Evolutionary conservation across 2,888 invertebrate genomes (phyloP), one percentile per base, ranked within the genome.

Genomic region (Lamellibrachia satsuma): DNA sequence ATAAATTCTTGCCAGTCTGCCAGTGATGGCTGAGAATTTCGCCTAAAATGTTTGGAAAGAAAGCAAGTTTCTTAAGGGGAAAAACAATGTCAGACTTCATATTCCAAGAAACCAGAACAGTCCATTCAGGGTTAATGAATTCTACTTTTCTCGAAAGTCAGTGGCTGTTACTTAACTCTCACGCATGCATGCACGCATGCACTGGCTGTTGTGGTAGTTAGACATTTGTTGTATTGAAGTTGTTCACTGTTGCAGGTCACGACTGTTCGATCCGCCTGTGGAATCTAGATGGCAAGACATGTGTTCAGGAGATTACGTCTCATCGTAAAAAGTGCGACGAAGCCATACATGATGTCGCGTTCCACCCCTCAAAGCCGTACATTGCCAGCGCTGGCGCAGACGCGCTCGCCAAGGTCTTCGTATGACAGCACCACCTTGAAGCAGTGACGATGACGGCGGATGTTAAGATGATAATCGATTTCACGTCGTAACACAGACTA

Each of bases 271-370:
- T 97, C 93, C 96, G 97, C 92, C 95, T 97, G 94, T 97, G 97
- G 97, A 97, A 97, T 95, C 96, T 97, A 95, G 97, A 99, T 97
- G 99, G 98, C 97, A 99, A 99, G 97, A 99, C 99, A 93, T 99
- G 99, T 97, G 98, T 99, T 95, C 99, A 99, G 97, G 99, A 99
- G 97, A 99, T 99, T 96, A 99, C 99, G 92, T 99, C 99, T 95
- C 99, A 99, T 97, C 98, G 99, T 96, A 99, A 99, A 97, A 99
- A 99, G 97, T 99, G 99, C 97, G 99, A 99, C 97, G 99, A 99
- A 97, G 98, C 99, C 97, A 99, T 99, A 97, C 98, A 99, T 96
- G 99, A 99, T 97, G 99, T 99, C 95, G 99, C 99, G 96, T 99
- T 99, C 98, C 99, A 99, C 97, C 99, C 99, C 95, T 98, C 99